Percentiles rank a stretch among this genome's conserved stretches.
These are phyloP conservation scores for Aradophagus sp. DNA, from an alignment of 1,140 invertebrate genomes.

Conservation along the genomic window DNA sequence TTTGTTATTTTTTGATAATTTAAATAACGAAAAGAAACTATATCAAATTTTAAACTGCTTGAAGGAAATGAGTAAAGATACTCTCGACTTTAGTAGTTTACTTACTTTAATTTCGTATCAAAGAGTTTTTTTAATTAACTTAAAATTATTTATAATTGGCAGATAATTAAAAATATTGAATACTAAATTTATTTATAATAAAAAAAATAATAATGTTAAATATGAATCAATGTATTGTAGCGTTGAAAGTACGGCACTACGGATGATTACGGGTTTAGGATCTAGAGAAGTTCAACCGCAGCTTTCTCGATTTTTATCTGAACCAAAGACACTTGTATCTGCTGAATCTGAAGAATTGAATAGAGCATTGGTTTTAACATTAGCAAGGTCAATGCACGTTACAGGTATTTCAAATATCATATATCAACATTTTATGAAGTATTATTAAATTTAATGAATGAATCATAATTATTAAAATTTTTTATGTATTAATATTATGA, in stretches of 20 bases:
- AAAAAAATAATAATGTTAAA: no score
- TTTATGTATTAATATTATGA: constrained; percentile 3
- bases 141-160: no score
- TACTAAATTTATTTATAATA: no score
- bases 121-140: no score
- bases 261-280: constrained; percentile 92
- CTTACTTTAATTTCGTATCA: no score
- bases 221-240: no score
- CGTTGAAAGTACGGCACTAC: constrained; percentile 94
- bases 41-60: no score
- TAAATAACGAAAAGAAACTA: no score
- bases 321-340: constrained; percentile 91
- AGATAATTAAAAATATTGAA: no score
- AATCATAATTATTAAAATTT: no score
- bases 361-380: constrained; percentile 90
- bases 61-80: no score
- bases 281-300: constrained; percentile 94
- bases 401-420: constrained; percentile 83
- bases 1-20: not conserved
- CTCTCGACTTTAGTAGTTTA: no score
- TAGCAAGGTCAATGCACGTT: constrained; percentile 95
- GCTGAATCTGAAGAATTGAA: constrained; percentile 97
- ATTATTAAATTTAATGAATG: constrained; percentile 32
- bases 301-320: constrained; percentile 88
- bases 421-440: constrained; percentile 13